A percentile compares a stretch with the other conserved stretches of the same genome.
These are phyloP conservation scores for Eidolon helvum DNA, from an alignment of 2,113 vertebrate species.

Conservation along the genomic window DNA sequence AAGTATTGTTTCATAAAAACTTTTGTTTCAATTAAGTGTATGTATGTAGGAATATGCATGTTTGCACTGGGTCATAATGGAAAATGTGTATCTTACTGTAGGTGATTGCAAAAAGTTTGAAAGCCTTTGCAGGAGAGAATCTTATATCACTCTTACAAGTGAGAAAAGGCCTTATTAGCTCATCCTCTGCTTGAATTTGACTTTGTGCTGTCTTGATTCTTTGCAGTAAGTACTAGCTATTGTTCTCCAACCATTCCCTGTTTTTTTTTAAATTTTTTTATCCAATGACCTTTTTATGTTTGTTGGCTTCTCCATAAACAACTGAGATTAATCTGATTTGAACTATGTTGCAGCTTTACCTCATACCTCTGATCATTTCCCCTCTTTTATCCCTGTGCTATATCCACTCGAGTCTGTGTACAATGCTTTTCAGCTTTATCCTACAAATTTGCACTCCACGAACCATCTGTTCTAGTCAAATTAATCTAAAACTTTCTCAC, in stretches of 20 bases:
- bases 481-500: not conserved
- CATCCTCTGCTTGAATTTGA: not conserved
- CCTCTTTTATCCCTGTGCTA: not conserved
- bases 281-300: not conserved
- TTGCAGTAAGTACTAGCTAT: not conserved
- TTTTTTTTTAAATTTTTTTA: not conserved
- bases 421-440: not conserved
- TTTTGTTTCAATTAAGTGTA: not conserved
- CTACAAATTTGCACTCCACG: not conserved
- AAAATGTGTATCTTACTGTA: not conserved
- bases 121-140: not conserved
- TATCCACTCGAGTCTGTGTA: not conserved
- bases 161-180: not conserved
- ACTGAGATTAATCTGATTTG: not conserved
- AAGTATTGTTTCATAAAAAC: not conserved
- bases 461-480: not conserved
- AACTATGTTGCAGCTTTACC: not conserved
- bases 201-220: not conserved
- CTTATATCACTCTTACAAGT: not conserved
- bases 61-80: not conserved
- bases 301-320: not conserved
- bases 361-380: not conserved
- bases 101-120: not conserved
- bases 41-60: not conserved
- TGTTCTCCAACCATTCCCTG: not conserved